These are phyloP conservation scores for Lagocephalus sceleratus DNA, from an alignment of 2,797 vertebrate species.

Conservation along the genomic window DNA sequence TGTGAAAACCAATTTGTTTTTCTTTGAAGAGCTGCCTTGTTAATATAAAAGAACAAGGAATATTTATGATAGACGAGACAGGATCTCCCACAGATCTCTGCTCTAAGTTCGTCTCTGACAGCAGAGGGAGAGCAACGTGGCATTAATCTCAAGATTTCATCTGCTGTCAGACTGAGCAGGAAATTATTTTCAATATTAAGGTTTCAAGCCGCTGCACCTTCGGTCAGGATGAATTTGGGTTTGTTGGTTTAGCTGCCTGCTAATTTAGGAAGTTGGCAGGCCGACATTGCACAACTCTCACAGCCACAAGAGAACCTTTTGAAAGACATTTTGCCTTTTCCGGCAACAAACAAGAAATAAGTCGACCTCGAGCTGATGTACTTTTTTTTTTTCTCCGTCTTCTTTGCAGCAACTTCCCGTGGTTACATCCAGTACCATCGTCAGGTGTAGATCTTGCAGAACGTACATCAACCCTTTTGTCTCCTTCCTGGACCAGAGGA, in stretches of 20 bases:
- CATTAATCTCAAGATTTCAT: background rate
- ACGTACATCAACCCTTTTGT: constrained; percentile 98
- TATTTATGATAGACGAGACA: too few species aligned
- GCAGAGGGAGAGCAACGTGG: background rate
- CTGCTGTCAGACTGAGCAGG: constrained; percentile 1
- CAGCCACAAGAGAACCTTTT: constrained; percentile 13
- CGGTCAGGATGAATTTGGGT: background rate
- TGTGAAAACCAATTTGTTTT: background rate
- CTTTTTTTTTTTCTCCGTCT: constrained; percentile 22
- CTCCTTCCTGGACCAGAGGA: constrained; percentile 91
- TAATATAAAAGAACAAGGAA: too few species aligned
- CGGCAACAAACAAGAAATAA: background rate
- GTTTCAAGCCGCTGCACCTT: constrained; percentile 8
- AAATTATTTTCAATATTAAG: background rate
- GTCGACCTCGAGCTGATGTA: background rate
- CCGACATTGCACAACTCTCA: constrained; percentile 6
- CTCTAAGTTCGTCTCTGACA: too few species aligned
- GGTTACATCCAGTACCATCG: constrained; percentile 95
- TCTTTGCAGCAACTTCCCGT: constrained; percentile 89
- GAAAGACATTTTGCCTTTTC: constrained; percentile 1
- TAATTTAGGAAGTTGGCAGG: constrained; percentile 7
- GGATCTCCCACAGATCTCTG: too few species aligned
- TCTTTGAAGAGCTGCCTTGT: too few species aligned
- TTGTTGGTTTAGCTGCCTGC: background rate
- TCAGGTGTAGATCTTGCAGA: constrained; percentile 92